phyloP scores from a whole-genome alignment of 2,888 invertebrate species.

The Microctonus aethiopoides region DNA sequence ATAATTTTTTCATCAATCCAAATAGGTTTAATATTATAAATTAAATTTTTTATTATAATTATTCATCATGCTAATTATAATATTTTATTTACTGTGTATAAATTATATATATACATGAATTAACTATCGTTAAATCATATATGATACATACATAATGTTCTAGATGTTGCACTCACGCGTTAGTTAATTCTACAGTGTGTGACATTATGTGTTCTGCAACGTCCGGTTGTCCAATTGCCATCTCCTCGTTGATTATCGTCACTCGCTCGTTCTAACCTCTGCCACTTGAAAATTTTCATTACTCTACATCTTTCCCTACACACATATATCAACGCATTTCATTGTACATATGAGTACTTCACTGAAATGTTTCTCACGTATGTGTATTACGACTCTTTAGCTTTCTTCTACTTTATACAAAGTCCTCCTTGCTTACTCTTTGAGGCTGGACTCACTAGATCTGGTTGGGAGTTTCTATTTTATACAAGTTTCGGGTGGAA shows the following conservation, averaged over 20 bases:
- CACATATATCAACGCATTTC: not conserved
- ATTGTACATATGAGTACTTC: constrained; percentile 27
- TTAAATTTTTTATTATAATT: too few relatives aligned
- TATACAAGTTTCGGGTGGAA: not conserved
- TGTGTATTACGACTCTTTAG: not conserved
- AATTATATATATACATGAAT: too few relatives aligned
- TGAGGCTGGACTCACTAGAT: not conserved
- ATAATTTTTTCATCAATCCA: too few relatives aligned
- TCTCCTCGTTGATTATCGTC: constrained; percentile 32
- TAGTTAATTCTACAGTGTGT: constrained; percentile 26
- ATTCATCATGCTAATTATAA: not conserved
- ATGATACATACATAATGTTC: constrained; percentile 50
- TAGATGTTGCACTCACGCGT: constrained; percentile 53
- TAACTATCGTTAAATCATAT: constrained; percentile 44
- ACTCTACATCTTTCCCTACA: not conserved
- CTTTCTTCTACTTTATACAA: not conserved
- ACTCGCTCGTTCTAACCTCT: not conserved
- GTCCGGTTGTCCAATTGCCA: constrained; percentile 35
- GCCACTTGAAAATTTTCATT: constrained; percentile 14
- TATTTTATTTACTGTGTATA: constrained; percentile 5
- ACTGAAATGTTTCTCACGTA: constrained; percentile 16
- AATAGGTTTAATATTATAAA: too few relatives aligned
- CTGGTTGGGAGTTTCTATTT: constrained; percentile 17
- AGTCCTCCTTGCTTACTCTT: too few relatives aligned
- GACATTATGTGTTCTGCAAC: constrained; percentile 43